phyloP scores from a whole-genome alignment of 2,113 vertebrate genomes.

The Rallus limicola region DNA sequence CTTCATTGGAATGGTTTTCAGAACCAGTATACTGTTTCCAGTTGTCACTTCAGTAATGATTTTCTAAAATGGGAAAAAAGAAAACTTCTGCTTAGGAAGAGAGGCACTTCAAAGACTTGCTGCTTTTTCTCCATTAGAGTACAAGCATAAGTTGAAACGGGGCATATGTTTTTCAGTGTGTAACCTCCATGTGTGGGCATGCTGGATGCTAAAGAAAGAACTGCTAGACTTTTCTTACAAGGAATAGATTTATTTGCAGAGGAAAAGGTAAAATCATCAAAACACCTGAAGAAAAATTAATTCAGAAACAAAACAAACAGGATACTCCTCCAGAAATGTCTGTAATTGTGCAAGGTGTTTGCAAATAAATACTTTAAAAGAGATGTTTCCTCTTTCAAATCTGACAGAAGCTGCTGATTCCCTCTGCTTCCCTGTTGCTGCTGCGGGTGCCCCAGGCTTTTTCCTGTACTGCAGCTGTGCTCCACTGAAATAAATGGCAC shows the following conservation, averaged over 20 bases:
- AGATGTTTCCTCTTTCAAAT: slow-evolving; percentile 10
- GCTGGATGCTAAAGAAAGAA: background rate
- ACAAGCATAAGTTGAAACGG: background rate
- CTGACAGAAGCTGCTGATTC: slow-evolving; percentile 27
- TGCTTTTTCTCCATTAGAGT: background rate
- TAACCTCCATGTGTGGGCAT: background rate
- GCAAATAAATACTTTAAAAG: background rate
- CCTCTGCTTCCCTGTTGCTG: slow-evolving; percentile 18
- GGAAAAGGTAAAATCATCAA: background rate
- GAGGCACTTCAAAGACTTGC: background rate
- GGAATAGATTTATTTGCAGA: background rate
- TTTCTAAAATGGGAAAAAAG: background rate
- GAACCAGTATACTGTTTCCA: background rate
- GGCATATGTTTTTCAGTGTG: background rate
- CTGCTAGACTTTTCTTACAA: background rate
- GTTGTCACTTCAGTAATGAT: background rate
- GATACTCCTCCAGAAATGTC: background rate
- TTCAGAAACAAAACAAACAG: background rate
- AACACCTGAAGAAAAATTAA: background rate
- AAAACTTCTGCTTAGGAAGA: background rate
- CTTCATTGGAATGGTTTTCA: background rate
- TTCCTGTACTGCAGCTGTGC: slow-evolving; percentile 61
- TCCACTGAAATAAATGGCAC: slow-evolving; percentile 50
- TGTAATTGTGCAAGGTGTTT: background rate
- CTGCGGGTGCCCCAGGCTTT: slow-evolving; percentile 52